Evolutionary conservation across 2,797 vertebrate species (phyloP), one percentile per base, ranked within the genome.

Genomic region (Molossus alvarezi): DNA sequence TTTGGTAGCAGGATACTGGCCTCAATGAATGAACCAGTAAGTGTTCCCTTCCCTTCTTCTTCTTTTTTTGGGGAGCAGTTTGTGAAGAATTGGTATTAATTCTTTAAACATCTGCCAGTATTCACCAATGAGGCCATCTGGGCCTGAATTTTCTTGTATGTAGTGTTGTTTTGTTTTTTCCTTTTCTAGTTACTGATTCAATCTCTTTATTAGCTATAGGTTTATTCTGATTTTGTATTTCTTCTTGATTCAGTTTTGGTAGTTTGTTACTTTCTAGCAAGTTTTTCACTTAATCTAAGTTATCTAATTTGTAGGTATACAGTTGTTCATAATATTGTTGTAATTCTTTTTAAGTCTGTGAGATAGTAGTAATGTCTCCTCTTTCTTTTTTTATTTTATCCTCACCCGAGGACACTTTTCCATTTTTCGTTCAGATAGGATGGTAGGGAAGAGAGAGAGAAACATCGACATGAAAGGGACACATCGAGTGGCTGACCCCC

Each of bases 81-180:
- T 80, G 1, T 64, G 15, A 90, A 69, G 55, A 62, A 86, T 0
- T 64, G 8, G 12, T 29, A 29, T 33, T 64, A 69, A 90, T 48
- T 83, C 33, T 79, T 94, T n/a, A 96, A 83, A 29, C 5, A 92
- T 37, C 12, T 55, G 58, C 27, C 37, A 51, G 33, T 73, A 82
- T 60, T 92, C 27, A 90, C 37, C 57, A 92, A 60, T 37, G 15
- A 95, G 79, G 57, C 14, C 55, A 84, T 51, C 23, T 81, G 27
- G 60, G 4, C 25, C 33, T 69, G 41, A 48, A 21, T 81, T 37
- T 90, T 82, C 81, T 77, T 79, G 41, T 57, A 62, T 21, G n/a
- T 51, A 53, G 11, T 25, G 0, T 23, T n/a, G 0, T 23, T n/a
- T 62, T 27, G 10, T 55, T 67, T 55, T 67, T 62, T 12, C 51